phyloP scores from a whole-genome alignment of 2,888 invertebrate genomes.

The Merodon equestris region DNA sequence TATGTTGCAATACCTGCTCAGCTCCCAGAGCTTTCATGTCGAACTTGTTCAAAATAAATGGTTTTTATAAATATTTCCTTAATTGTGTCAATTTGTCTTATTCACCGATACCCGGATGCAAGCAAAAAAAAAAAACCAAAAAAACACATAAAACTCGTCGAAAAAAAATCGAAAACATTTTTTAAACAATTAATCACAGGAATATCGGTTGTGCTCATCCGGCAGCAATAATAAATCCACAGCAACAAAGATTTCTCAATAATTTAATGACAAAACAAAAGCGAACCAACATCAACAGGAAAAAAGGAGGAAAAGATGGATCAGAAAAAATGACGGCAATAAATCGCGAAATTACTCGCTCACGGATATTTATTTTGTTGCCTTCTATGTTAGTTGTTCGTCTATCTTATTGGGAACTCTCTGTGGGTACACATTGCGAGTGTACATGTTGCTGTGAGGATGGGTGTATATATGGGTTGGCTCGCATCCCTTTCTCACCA shows the following conservation, averaged over 20 bases:
- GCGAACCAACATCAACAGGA: conserved; percentile 4
- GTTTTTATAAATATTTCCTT: conserved; percentile 5
- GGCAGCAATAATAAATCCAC: conserved; percentile 16
- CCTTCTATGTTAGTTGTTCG: conserved; percentile 13
- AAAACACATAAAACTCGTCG: no score
- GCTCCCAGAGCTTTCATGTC: no score
- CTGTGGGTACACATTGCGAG: not conserved
- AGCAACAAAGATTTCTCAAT: conserved; percentile 54
- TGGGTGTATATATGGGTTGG: not conserved
- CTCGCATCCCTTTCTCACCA: conserved; percentile 29
- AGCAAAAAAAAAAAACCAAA: no score
- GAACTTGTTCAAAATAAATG: not conserved
- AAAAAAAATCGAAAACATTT: conserved; percentile 8
- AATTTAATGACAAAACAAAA: conserved; percentile 37
- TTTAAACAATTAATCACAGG: conserved; percentile 52
- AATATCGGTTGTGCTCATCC: conserved; percentile 42
- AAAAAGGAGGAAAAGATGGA: conserved; percentile 16
- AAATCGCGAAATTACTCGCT: conserved; percentile 66
- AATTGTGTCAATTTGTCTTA: conserved; percentile 47
- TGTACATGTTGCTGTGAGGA: not conserved
- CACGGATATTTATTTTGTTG: conserved; percentile 51
- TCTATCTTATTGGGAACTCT: not conserved
- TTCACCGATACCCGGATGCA: not conserved
- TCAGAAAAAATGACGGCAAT: conserved; percentile 45
- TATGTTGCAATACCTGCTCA: no score